Base-by-base conservation (phyloP, 2,888 invertebrate species). In the Tachina grossa region DNA sequence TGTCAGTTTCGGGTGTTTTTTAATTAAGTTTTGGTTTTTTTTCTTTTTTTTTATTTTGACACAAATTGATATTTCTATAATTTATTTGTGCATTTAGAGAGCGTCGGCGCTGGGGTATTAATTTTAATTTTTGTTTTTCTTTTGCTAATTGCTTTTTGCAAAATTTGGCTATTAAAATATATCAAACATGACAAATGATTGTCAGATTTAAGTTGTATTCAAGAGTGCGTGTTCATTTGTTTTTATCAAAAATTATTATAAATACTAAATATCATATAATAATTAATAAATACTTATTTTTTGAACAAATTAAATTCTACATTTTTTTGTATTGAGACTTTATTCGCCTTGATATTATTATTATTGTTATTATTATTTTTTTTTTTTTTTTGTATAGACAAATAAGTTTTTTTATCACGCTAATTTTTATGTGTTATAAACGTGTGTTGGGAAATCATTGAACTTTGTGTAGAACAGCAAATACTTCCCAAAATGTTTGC, bases 131-230 rank as follows among this genome's bases (percentile, higher is more conserved):
- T 1, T 39, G 51, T 69, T 51, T 43, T 59, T 39, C n/a, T 1
- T 13, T 19, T 16, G n/a, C 19, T 13, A 0, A 11, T 47, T 59
- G 11, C 0, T n/a, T 16, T 43, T 75, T 22, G n/a, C 19, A 43
- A 19, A 53, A 45, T 71, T 53, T 78, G 19, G 6, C 45, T 63
- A 63, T 43, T 63, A 31, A 45, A 31, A 43, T 69, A 22, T 53
- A 13, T 63, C 31, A 53, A 71, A 74, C 66, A 69, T 63, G 83
- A 79, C 83, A 83, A 78, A 61, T 78, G 78, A 83, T 78, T 83
- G 78, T 74, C 83, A 75, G 74, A n/a, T 69, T 77, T 55, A 22
- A 78, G 49, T 63, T 61, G 51, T 19, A 47, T 69, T 82, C 53
- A 57, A 63, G 47, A 76, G 16, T 49, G 9, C 41, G 14, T 49